A percentile compares a stretch with the other conserved stretches of the same genome.
phyloP scores from a whole-genome alignment of 2,888 invertebrate genomes.

The Nymphalis polychloros region DNA sequence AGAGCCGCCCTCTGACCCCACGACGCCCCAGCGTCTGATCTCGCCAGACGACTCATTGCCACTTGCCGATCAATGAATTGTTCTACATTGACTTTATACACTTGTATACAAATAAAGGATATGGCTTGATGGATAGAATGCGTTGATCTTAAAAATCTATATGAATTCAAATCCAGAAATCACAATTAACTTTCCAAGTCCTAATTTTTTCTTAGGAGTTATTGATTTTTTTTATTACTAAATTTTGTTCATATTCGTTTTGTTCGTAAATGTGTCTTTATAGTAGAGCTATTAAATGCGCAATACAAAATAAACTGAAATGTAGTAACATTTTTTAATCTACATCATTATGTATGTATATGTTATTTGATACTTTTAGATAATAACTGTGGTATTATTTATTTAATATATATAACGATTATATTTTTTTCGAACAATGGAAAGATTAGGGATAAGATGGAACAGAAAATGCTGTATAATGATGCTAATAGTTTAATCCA shows the following conservation, averaged over 20 bases:
- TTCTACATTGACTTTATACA: background rate
- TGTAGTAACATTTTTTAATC: background rate
- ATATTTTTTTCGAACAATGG: too few species aligned
- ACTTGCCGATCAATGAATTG: constrained; percentile 31
- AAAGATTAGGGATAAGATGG: too few species aligned
- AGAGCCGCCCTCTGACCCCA: constrained; percentile 70
- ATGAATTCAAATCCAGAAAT: too few species aligned
- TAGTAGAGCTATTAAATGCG: too few species aligned
- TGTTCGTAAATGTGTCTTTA: too few species aligned
- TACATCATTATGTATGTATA: background rate
- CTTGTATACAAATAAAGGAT: background rate
- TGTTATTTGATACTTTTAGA: background rate
- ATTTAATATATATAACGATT: too few species aligned
- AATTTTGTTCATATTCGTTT: too few species aligned
- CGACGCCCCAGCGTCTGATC: constrained; percentile 61
- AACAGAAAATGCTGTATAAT: background rate
- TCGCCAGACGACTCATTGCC: constrained; percentile 41
- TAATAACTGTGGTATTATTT: background rate
- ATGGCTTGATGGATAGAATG: too few species aligned
- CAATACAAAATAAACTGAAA: background rate
- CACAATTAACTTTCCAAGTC: too few species aligned
- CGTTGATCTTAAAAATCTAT: too few species aligned
- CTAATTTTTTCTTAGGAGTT: too few species aligned
- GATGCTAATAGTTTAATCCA: background rate
- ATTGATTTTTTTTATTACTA: too few species aligned